Base-by-base conservation (phyloP, 2,113 vertebrate species). In the Salvelinus namaycush region DNA sequence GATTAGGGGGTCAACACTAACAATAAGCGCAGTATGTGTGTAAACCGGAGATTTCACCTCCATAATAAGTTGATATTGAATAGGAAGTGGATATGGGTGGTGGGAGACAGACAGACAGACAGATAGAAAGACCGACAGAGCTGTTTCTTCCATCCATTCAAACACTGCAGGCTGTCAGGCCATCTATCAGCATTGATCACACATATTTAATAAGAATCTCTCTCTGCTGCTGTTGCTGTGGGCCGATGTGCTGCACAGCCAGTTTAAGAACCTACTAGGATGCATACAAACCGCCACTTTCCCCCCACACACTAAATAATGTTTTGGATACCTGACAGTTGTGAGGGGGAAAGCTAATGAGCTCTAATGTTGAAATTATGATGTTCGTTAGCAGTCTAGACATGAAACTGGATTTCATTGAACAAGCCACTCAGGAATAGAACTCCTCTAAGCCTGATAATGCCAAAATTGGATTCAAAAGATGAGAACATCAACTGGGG, bases 1-100 rank as follows among this genome's bases (percentile, higher is more conserved):
- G 80, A 84, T 79, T 76, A 79, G 34, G 65, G 77, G 72, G 80
- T 84, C 70, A 79, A 77, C 73, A 34, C 74, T 44, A 48, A 72
- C 51, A 76, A 39, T 73, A 62, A 74, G n/a, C 66, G 59, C 73
- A 29, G 75, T 70, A 57, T 77, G 84, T 79, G 72, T 49, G 54
- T 68, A 49, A 74, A 62, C 27, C 84, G 76, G 81, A 84, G 81
- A 73, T 75, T 77, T 74, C 54, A 72, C 75, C 8, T 67, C 20
- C 44, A 22, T 68, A 68, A 26, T 14, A 57, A 81, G 49, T 57
- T 26, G 70, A 72, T 44, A 44, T 44, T 2, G 70, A 79, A 64
- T 60, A 68, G 73, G 34, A 70, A 74, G 66, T 29, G 24, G 26
- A 26, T 22, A 26, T 64, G 60, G 60, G 24, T n/a, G 60, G 2